Evolutionary conservation across 1,140 invertebrate genomes (phyloP).

Genomic region (Eurosta solidaginis): DNA sequence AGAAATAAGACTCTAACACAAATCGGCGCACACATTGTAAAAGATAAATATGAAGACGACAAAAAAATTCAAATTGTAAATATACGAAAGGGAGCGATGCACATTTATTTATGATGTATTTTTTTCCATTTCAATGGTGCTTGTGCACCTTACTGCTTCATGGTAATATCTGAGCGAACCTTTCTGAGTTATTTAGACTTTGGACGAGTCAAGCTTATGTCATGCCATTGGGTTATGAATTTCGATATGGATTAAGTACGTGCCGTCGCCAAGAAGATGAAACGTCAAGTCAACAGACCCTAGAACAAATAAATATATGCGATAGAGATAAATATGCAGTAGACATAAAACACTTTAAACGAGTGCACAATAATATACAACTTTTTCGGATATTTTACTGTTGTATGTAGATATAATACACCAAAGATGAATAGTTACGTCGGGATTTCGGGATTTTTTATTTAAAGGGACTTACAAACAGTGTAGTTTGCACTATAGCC

Average conservation of each 20-base stretch:
- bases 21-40: neutral
- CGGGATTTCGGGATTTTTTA: too few relatives aligned
- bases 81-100: neutral
- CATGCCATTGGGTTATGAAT: constrained; percentile 6
- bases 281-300: constrained; percentile 11
- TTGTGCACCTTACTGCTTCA: neutral
- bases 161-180: neutral
- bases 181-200: neutral
- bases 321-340: neutral
- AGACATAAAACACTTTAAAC: neutral
- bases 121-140: neutral
- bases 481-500: too few relatives aligned
- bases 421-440: too few relatives aligned
- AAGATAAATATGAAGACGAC: neutral
- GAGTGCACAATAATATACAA: neutral
- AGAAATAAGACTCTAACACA: neutral
- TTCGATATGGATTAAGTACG: constrained; percentile 4
- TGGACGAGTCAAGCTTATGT: neutral
- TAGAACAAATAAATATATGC: neutral
- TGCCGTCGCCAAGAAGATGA: constrained; percentile 14
- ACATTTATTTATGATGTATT: too few relatives aligned
- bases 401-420: neutral
- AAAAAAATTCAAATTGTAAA: neutral
- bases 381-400: too few relatives aligned
- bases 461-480: too few relatives aligned